Conservation (phyloP, 2,113 vertebrate genomes). For the Odocoileus hemionus region DNA sequence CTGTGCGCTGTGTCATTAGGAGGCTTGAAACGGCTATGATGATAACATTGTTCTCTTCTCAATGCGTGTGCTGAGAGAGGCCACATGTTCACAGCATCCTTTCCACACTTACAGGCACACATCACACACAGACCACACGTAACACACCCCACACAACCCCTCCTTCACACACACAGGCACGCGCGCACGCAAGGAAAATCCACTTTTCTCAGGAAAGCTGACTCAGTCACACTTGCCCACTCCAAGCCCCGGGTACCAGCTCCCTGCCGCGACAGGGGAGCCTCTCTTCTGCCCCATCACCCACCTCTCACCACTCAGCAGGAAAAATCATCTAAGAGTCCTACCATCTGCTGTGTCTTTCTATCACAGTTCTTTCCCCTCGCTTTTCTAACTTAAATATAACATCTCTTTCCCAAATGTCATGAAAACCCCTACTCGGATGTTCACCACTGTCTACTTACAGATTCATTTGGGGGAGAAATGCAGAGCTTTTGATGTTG, state of each 20-base stretch:
- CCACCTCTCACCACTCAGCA: fast-evolving
- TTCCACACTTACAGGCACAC: too few relatives aligned
- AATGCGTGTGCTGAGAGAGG: fast-evolving
- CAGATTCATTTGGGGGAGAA: not conserved
- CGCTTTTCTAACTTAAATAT: not conserved
- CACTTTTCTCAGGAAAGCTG: not conserved
- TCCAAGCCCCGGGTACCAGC: not conserved
- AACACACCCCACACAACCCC: not conserved
- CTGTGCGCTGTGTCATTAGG: fast-evolving
- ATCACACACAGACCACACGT: not conserved
- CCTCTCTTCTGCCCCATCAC: fast-evolving
- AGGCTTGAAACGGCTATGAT: fast-evolving
- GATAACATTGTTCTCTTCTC: fast-evolving
- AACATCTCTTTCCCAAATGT: not conserved
- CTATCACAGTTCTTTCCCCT: fast-evolving
- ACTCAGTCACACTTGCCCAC: fast-evolving
- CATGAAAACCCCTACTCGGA: not conserved
- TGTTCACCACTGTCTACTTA: not conserved
- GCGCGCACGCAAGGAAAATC: not conserved
- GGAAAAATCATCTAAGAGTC: fast-evolving
- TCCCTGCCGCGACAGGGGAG: fast-evolving
- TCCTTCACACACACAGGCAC: not conserved
- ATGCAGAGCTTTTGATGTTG: not conserved
- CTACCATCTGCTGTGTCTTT: not conserved
- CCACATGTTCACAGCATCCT: not conserved